Conservation (phyloP, 30 jellyfish, hydroid and myxozoan species). For the Pelagia noctiluca region DNA sequence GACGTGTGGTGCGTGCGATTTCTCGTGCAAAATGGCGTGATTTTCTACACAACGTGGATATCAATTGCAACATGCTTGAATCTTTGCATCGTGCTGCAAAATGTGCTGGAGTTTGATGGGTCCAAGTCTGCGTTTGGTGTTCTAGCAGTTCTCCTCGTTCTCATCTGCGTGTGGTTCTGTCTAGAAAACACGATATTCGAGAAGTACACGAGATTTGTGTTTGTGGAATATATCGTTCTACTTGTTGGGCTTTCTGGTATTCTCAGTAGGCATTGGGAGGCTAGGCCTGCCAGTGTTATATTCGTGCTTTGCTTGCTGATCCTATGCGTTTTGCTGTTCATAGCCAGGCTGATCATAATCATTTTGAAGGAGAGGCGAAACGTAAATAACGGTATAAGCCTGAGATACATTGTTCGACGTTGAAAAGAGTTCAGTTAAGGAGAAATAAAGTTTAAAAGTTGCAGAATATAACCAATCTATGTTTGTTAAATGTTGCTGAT, state of each 20-base stretch:
- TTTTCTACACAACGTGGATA: slow-evolving; percentile 70
- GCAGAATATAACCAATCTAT: too few relatives aligned
- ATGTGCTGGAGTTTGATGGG: slow-evolving; percentile 27
- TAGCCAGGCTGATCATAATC: slow-evolving; percentile 40
- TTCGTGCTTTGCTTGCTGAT: slow-evolving; percentile 39
- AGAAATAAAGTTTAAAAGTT: too few relatives aligned
- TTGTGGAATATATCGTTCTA: slow-evolving; percentile 58
- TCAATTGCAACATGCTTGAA: slow-evolving; percentile 68
- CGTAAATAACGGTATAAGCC: slow-evolving; percentile 29
- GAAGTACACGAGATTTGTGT: slow-evolving; percentile 57
- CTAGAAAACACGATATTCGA: slow-evolving; percentile 63
- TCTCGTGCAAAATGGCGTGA: slow-evolving; percentile 64
- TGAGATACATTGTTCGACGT: slow-evolving; percentile 46
- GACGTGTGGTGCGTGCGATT: slow-evolving; percentile 77
- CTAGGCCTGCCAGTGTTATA: slow-evolving; percentile 41
- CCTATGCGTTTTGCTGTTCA: slow-evolving; percentile 10
- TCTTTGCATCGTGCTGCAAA: slow-evolving; percentile 44
- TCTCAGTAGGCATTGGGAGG: slow-evolving; percentile 54
- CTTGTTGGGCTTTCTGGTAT: slow-evolving; percentile 59
- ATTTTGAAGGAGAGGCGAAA: slow-evolving; percentile 22
- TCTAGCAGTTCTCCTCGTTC: slow-evolving; percentile 43
- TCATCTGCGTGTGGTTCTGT: slow-evolving; percentile 68
- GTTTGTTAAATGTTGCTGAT: too few relatives aligned
- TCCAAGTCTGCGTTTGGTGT: slow-evolving; percentile 61
- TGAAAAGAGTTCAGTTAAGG: too few relatives aligned